Evolutionary conservation across 1,140 invertebrate genomes (phyloP), one percentile per base, ranked within the genome.

Genomic region (Sarcophaga bullata): DNA sequence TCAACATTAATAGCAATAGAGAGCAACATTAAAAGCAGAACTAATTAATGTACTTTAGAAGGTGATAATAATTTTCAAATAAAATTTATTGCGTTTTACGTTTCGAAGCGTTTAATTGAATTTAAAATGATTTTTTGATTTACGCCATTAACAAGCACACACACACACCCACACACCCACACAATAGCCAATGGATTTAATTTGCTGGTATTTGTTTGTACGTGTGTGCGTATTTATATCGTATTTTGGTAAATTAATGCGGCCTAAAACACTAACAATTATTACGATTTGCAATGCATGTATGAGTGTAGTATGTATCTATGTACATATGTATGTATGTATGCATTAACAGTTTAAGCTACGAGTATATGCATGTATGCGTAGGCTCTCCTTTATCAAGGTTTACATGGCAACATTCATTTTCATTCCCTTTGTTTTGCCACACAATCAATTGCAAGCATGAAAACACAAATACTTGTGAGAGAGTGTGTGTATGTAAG

Each of bases 101-200:
- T 19, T 68, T 19, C n/a, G 25, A 37, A 68, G 62, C 17, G 19
- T 68, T 19, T 17, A 68, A 68, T 68, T 68, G 10, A 68, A 25
- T 68, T 68, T 37, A 37, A 19, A 68, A 68, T 68, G 62, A 68
- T 19, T 19, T 68, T 68, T 68, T 68, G 62, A 68, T 68, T 68
- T 68, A 68, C 19, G 19, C 11, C 19, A 9, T 68, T 68, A 68
- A 68, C 62, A n/a, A n/a, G n/a, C n/a, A 68, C 62, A 68, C 1
- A 9, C 6, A 37, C 25, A 37, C 25, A 37, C 1, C 1, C 25
- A 37, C 25, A 37, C 25, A 37, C 25, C 1, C 25, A 37, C 25
- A 37, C 25, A 37, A 37, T 37, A 37, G 25, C 25, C 25, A 37
- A 37, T 37, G 1, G 25, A 37, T 37, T 37, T 37, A 37, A 37